These are phyloP conservation scores for Oscheius sp. DNA, from an alignment of 1,140 invertebrate genomes.

Conservation along the genomic window DNA sequence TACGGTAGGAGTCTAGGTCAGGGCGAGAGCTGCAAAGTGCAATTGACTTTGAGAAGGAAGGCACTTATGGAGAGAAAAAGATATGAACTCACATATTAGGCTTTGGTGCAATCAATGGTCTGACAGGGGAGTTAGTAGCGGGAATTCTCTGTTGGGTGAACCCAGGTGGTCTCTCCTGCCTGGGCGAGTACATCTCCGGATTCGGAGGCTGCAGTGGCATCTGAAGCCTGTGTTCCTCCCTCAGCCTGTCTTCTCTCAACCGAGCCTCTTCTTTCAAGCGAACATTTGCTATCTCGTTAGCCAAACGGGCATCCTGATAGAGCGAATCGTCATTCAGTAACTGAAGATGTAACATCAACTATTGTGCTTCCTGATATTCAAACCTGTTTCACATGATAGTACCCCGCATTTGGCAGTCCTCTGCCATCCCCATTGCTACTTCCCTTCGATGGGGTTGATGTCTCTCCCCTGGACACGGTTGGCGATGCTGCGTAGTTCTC, in stretches of 20 bases:
- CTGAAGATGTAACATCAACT: too few species aligned
- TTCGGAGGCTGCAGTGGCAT: slow-evolving; percentile 2
- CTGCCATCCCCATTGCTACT: not conserved
- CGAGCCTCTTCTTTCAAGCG: slow-evolving; percentile 23
- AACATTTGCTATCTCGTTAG: slow-evolving; percentile 25
- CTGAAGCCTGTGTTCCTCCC: slow-evolving; percentile 4
- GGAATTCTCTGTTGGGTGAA: not conserved
- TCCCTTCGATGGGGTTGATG: not conserved
- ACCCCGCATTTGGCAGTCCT: slow-evolving; percentile 20
- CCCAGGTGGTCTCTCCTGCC: not conserved
- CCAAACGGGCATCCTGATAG: slow-evolving; percentile 32
- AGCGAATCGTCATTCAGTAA: slow-evolving; percentile 22
- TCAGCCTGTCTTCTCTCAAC: slow-evolving; percentile 12
- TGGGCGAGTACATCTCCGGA: slow-evolving; percentile 13
- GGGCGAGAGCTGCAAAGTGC: not conserved
- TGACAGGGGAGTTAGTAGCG: not conserved
- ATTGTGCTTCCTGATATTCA: too few species aligned
- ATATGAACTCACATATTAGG: slow-evolving; percentile 5
- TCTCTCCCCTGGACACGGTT: not conserved
- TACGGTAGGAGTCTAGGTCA: not conserved
- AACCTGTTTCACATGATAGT: slow-evolving; percentile 54
- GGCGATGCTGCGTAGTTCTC: not conserved
- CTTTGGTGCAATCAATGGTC: not conserved
- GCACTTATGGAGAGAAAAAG: too few species aligned
- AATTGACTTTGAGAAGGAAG: not conserved